Conservation (phyloP, 2,113 vertebrate species). For the Melanotaenia duboulayi region DNA sequence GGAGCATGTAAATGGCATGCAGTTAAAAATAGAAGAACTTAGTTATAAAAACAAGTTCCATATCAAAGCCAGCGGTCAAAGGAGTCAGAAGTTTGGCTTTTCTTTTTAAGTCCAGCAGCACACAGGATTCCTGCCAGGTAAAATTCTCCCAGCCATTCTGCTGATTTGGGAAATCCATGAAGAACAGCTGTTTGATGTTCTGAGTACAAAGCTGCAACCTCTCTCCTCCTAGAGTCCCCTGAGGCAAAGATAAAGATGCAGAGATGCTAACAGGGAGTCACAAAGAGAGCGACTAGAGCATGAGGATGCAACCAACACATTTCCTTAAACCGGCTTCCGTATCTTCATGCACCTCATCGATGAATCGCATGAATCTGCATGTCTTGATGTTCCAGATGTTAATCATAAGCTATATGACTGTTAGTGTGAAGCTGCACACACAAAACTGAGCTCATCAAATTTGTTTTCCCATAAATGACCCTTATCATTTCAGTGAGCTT, state of each 20-base stretch:
- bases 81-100: slow-evolving; percentile 66
- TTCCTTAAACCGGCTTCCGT: neutral
- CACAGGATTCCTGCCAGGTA: slow-evolving; percentile 25
- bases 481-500: slow-evolving; percentile 31
- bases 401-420: slow-evolving; percentile 3
- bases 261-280: slow-evolving; percentile 16
- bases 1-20: slow-evolving; percentile 49
- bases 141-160: slow-evolving; percentile 14
- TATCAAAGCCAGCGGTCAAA: slow-evolving; percentile 66
- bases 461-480: slow-evolving; percentile 31
- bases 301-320: neutral
- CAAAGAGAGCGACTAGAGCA: neutral
- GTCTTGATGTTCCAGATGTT: slow-evolving; percentile 41
- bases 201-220: slow-evolving; percentile 25
- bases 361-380: slow-evolving; percentile 45
- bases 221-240: slow-evolving; percentile 12
- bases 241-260: slow-evolving; percentile 21
- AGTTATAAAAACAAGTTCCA: slow-evolving; percentile 62
- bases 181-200: slow-evolving; percentile 34
- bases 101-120: slow-evolving; percentile 40
- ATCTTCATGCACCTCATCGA: slow-evolving; percentile 17
- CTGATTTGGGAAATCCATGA: slow-evolving; percentile 23
- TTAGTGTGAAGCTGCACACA: slow-evolving; percentile 17
- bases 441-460: slow-evolving; percentile 26
- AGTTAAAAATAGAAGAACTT: slow-evolving; percentile 74